These are phyloP conservation scores for Nematolebias whitei DNA, from an alignment of 2,113 vertebrate species.

Conservation along the genomic window DNA sequence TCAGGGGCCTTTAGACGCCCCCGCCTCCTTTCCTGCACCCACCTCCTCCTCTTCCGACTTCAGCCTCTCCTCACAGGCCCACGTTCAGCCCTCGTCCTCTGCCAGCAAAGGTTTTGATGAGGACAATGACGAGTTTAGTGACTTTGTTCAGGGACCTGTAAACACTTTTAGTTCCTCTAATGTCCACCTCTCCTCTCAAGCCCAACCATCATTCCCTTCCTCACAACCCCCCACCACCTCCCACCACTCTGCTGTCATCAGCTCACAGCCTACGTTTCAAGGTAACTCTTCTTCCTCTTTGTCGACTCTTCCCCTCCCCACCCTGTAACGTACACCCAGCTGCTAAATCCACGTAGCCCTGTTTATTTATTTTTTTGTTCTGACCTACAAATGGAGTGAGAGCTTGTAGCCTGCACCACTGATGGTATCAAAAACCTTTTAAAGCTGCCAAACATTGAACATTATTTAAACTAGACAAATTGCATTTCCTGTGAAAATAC, in stretches of 20 bases:
- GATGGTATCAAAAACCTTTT: no score
- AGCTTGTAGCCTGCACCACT: no score
- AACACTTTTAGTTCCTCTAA: constrained; percentile 78
- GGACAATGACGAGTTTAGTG: constrained; percentile 93
- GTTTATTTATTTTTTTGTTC: background rate
- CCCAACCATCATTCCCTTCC: constrained; percentile 66
- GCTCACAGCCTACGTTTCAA: constrained; percentile 82
- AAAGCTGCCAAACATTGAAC: no score
- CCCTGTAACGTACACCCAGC: constrained; percentile 16
- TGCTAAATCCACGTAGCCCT: background rate
- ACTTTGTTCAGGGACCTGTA: constrained; percentile 93
- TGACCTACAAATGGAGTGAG: no score
- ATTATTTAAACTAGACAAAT: no score
- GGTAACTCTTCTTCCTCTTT: constrained; percentile 76
- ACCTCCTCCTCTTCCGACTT: constrained; percentile 74
- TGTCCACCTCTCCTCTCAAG: constrained; percentile 67
- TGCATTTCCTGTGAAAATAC: no score
- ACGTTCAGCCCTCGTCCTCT: constrained; percentile 65
- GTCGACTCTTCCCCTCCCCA: constrained; percentile 36
- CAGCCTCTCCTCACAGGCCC: constrained; percentile 60
- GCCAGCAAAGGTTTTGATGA: constrained; percentile 76
- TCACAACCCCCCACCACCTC: constrained; percentile 70
- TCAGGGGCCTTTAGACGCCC: constrained; percentile 86
- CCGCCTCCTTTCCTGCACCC: constrained; percentile 71
- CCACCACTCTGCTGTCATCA: constrained; percentile 82